A percentile compares a stretch with the other conserved stretches of the same genome.
These are phyloP conservation scores for Paraescarpia echinospica DNA, from an alignment of 1,140 invertebrate species.

Conservation along the genomic window DNA sequence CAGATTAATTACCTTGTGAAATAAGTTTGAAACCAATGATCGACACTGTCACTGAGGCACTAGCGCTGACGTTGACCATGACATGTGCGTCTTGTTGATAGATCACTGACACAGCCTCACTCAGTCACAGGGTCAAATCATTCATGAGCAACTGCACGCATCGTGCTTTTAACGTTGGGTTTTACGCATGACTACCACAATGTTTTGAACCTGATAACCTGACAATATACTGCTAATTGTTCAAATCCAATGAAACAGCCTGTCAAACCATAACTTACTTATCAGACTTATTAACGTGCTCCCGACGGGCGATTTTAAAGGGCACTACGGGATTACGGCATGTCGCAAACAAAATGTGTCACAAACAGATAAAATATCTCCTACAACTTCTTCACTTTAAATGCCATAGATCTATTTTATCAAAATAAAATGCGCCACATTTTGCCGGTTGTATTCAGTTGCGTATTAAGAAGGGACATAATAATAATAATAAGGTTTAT, in stretches of 20 bases:
- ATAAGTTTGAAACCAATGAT: background rate
- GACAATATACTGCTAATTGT: background rate
- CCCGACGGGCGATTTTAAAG: background rate
- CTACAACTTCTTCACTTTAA: background rate
- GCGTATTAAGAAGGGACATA: too few species aligned
- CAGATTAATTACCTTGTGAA: too few species aligned
- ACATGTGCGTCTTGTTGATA: conserved; percentile 2
- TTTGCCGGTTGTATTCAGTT: too few species aligned
- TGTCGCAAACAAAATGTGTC: background rate
- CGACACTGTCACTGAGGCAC: background rate
- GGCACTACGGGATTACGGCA: background rate
- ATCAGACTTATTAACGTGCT: background rate
- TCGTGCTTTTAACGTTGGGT: background rate
- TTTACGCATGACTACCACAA: background rate
- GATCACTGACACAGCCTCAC: too few species aligned
- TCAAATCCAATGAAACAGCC: background rate
- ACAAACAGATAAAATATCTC: background rate
- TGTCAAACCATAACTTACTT: background rate
- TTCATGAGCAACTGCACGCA: background rate
- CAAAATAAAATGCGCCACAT: too few species aligned
- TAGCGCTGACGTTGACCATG: background rate
- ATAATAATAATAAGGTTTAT: too few species aligned
- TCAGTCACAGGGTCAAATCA: background rate
- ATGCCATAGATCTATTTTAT: too few species aligned
- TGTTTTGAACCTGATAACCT: background rate